Evolutionary conservation across 2,797 vertebrate species (phyloP).

Genomic region (Artibeus jamaicensis): DNA sequence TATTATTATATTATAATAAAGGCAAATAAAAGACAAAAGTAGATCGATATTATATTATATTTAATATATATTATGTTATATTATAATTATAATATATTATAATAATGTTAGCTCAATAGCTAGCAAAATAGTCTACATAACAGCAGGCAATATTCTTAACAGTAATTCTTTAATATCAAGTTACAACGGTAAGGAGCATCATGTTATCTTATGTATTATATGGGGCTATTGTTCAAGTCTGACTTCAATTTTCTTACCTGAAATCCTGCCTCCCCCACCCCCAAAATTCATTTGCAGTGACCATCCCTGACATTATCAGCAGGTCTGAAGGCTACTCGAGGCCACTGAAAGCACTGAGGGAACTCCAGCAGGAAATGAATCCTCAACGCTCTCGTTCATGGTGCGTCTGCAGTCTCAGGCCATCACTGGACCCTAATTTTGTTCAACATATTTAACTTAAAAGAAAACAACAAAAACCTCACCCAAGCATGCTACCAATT

Average conservation of each 20-base stretch:
- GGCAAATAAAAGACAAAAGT: neutral
- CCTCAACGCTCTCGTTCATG: rapidly evolving
- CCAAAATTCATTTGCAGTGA: rapidly evolving
- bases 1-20: too few species aligned
- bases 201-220: rapidly evolving
- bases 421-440: neutral
- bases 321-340: neutral
- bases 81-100: neutral
- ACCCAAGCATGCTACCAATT: neutral
- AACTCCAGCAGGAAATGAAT: rapidly evolving
- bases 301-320: too few species aligned
- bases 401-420: rapidly evolving
- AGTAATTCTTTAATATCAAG: too few species aligned
- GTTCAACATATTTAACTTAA: neutral
- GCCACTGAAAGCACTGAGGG: neutral
- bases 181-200: neutral
- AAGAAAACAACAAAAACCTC: neutral
- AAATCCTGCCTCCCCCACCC: neutral
- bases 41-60: neutral
- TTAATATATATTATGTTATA: too few species aligned
- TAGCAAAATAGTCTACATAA: rapidly evolving
- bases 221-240: neutral
- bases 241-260: neutral
- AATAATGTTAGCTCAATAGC: neutral
- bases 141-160: neutral